These are phyloP conservation scores for Eptatretus burgeri DNA, from an alignment of 2,113 vertebrate species.

Conservation along the genomic window DNA sequence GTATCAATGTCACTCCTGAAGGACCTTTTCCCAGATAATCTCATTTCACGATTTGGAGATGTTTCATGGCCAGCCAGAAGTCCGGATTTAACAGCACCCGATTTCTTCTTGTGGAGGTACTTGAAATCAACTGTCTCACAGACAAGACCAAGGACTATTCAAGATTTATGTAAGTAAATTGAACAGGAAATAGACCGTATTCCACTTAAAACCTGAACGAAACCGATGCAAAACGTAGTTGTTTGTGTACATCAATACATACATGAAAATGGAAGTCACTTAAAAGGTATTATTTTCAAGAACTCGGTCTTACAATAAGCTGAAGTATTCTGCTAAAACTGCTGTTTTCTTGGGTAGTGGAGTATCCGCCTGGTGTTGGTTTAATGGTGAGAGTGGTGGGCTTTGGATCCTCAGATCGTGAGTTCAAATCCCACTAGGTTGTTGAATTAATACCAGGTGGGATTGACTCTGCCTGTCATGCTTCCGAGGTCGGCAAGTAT, in stretches of 20 bases:
- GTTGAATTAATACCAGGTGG: no score
- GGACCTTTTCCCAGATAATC: constrained; percentile 1
- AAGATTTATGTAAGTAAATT: background rate
- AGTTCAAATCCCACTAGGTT: no score
- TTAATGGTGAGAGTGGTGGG: no score
- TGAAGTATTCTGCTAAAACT: background rate
- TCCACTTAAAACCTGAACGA: background rate
- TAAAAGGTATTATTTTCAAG: background rate
- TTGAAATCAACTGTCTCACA: background rate
- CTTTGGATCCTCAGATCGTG: no score
- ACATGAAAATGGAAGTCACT: background rate
- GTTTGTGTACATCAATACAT: background rate
- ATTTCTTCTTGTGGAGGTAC: constrained; percentile 1
- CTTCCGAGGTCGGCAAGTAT: no score
- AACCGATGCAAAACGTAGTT: background rate
- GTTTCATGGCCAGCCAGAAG: constrained; percentile 2
- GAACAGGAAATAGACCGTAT: constrained; percentile 1
- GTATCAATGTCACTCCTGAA: constrained; percentile 1
- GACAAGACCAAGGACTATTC: background rate
- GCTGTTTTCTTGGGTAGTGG: no score
- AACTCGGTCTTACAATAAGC: background rate
- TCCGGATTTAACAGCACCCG: no score
- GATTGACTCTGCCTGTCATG: no score
- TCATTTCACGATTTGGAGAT: background rate
- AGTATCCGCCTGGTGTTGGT: no score